phyloP scores from a whole-genome alignment of 2,888 invertebrate species.

The Ectemnius lituratus region DNA sequence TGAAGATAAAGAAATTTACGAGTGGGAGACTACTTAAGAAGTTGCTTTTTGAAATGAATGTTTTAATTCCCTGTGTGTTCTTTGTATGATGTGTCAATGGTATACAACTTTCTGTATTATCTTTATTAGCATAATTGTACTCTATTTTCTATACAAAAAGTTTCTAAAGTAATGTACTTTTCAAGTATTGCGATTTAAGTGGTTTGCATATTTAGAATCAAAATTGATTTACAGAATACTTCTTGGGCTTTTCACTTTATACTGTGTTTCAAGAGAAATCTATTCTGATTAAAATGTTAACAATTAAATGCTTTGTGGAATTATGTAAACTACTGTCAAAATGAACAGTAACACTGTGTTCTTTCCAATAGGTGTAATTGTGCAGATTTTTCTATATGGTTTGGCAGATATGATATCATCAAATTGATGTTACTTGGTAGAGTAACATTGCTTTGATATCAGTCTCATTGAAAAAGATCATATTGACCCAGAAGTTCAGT shows the following conservation, averaged over 20 bases:
- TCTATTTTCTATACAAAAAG: too few species aligned
- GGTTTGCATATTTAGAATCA: too few species aligned
- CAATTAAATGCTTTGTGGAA: not conserved
- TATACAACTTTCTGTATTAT: slow-evolving; percentile 15
- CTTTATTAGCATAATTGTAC: not conserved
- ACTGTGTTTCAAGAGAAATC: not conserved
- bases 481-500: slow-evolving; percentile 55
- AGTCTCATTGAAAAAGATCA: slow-evolving; percentile 55
- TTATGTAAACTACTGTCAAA: slow-evolving; percentile 4
- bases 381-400: slow-evolving; percentile 58
- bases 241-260: too few species aligned
- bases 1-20: slow-evolving; percentile 4
- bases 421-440: slow-evolving; percentile 61
- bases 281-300: slow-evolving; percentile 12
- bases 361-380: slow-evolving; percentile 64
- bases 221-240: too few species aligned
- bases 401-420: slow-evolving; percentile 67
- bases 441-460: slow-evolving; percentile 55
- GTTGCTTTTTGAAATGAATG: slow-evolving; percentile 13
- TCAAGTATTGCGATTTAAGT: too few species aligned
- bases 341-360: slow-evolving; percentile 57
- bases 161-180: not conserved
- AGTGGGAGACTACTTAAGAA: slow-evolving; percentile 59
- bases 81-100: slow-evolving; percentile 21
- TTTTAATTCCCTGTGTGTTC: slow-evolving; percentile 20